Conservation (phyloP, 35 echinoderm and acorn worm species). For the Anneissia japonica region DNA sequence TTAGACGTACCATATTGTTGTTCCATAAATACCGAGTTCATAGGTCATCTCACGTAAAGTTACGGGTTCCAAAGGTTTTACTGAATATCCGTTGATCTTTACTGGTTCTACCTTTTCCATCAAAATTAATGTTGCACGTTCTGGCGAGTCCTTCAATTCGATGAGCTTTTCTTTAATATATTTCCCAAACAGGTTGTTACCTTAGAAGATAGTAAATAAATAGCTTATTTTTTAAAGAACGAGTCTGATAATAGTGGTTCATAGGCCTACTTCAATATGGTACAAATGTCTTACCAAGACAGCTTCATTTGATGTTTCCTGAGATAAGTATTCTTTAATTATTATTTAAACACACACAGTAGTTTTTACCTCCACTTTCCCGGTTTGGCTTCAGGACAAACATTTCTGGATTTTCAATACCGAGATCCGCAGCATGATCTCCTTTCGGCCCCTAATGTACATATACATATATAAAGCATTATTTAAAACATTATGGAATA, state of each 20-base stretch:
- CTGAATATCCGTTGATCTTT: constrained; percentile 40
- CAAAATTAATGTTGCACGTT: constrained; percentile 56
- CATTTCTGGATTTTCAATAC: constrained; percentile 59
- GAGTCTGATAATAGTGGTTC: background rate
- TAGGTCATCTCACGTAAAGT: background rate
- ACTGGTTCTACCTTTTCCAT: constrained; percentile 67
- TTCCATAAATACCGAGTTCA: background rate
- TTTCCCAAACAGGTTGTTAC: constrained; percentile 72
- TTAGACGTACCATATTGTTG: background rate
- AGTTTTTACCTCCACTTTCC: constrained; percentile 70
- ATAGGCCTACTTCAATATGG: background rate
- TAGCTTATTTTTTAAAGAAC: background rate
- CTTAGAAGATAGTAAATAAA: constrained; percentile 23
- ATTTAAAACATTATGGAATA: too few relatives aligned
- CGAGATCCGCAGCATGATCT: constrained; percentile 44
- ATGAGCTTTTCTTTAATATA: constrained; percentile 38
- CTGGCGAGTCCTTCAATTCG: constrained; percentile 33
- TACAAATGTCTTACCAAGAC: background rate
- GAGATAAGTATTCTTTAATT: background rate
- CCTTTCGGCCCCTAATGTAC: constrained; percentile 55
- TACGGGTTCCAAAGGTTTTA: background rate
- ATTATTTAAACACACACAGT: background rate
- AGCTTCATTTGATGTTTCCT: background rate
- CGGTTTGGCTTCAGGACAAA: constrained; percentile 86
- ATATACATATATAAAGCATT: background rate